Evolutionary conservation across 92 coral and sea anemone species (phyloP), one percentile per base, ranked within the genome.

Genomic region (Actinernus sp.): DNA sequence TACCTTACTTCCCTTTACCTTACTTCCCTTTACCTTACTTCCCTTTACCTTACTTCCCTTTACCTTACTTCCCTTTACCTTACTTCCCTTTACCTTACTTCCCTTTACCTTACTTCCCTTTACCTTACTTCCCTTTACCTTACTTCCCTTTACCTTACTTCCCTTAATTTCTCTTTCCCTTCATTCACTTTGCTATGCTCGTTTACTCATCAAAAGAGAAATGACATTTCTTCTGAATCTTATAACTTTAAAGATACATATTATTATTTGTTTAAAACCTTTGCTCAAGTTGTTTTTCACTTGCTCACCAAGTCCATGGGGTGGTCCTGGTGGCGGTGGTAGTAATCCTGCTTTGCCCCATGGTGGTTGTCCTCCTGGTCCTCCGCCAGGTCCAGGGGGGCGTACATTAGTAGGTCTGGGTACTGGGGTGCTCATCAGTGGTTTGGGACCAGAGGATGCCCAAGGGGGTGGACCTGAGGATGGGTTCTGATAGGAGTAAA

Each of bases 401-500:
- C 83, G 70, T 38, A 88, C 58, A 48, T 80, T 85, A 19, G 69
- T 70, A 43, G 98, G 98, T 55, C 88, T 78, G 19, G 93, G 88
- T 37, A 94, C 92, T 55, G 98, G 98, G 3, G 98, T 91, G 53
- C 98, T 94, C 98, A 94, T 94, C 22, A 94, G 65, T 4, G 98
- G 98, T 62, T 94, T 94, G 5, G 98, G 93, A 4, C 76, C 81
- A 32, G 79, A 57, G 18, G 61, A 18, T 33, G 65, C 58, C 47
- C 52, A 45, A 4, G 34, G 27, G 55, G 70, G 14, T 38, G 68
- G 68, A 4, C 24, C 43, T 39, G 31, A 31, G 24, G 36, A n/a
- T n/a, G n/a, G n/a, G n/a, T n/a, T n/a, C n/a, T n/a, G n/a, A n/a
- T n/a, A n/a, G n/a, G n/a, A n/a, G n/a, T n/a, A n/a, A n/a, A n/a